Percentiles rank a stretch among this genome's conserved stretches.
Conservation (phyloP, 2,797 vertebrate species). For the Amniataba percoides region DNA sequence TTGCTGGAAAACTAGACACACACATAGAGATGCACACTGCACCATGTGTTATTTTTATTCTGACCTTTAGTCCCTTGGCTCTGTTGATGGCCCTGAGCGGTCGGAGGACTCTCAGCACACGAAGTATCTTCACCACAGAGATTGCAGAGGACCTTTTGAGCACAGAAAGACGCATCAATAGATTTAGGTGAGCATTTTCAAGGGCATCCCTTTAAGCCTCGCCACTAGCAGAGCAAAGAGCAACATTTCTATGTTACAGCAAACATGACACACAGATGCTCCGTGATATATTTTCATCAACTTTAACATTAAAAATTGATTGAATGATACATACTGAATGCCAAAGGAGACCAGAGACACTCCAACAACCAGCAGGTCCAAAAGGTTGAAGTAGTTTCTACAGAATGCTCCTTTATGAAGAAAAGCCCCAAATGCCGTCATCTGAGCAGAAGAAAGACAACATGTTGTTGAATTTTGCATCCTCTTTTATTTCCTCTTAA, state of each 20-base stretch:
- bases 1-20: not conserved
- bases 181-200: not conserved
- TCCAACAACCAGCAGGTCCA: slow-evolving; percentile 97
- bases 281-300: too few species aligned
- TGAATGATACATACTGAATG: slow-evolving; percentile 91
- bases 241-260: not conserved
- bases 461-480: not conserved
- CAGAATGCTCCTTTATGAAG: slow-evolving; percentile 99
- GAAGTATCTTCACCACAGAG: slow-evolving; percentile 98
- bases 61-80: slow-evolving; percentile 99
- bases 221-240: not conserved
- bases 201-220: not conserved
- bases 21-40: not conserved
- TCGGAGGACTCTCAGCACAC: slow-evolving; percentile 95
- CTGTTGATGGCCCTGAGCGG: slow-evolving; percentile 98
- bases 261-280: not conserved
- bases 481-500: not conserved
- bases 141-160: slow-evolving; percentile 94
- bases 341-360: slow-evolving; percentile 99
- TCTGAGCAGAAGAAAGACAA: slow-evolving; percentile 83
- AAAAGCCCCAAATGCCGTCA: slow-evolving; percentile 98
- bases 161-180: not conserved
- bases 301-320: not conserved
- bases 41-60: not conserved
- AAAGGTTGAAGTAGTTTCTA: slow-evolving; percentile 97